These are phyloP conservation scores for Littorina saxatilis DNA, from an alignment of 1,140 invertebrate species.

Conservation along the genomic window DNA sequence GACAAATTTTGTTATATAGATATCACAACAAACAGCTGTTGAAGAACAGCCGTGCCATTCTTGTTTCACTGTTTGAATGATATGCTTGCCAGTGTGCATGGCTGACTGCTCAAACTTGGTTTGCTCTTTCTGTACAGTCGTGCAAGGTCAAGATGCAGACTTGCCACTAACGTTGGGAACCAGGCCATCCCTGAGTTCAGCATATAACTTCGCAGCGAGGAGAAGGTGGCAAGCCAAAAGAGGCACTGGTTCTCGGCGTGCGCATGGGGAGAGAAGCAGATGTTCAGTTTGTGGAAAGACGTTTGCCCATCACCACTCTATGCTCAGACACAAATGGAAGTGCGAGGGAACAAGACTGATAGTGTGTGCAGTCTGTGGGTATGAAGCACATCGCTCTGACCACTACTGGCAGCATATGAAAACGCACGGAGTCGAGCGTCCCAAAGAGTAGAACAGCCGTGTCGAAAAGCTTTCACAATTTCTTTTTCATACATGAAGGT, in stretches of 20 bases:
- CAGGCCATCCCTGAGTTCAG: neutral
- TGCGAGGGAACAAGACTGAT: conserved; percentile 34
- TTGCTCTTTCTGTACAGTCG: conserved; percentile 7
- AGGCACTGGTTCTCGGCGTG: no score
- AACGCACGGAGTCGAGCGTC: conserved; percentile 17
- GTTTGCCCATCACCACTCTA: conserved; percentile 33
- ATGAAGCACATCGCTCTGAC: conserved; percentile 34
- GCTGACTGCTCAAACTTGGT: neutral
- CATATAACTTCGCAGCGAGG: neutral
- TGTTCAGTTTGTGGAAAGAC: conserved; percentile 35
- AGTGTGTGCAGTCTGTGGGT: conserved; percentile 32
- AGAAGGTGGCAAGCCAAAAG: neutral
- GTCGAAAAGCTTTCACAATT: neutral
- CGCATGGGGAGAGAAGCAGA: neutral
- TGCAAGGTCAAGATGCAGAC: neutral
- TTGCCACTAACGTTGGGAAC: neutral
- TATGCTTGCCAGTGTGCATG: neutral
- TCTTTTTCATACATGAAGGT: neutral
- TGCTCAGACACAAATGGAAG: conserved; percentile 45
- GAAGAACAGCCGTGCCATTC: no score
- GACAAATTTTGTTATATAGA: no score
- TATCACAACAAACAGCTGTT: no score
- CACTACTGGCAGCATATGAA: conserved; percentile 39
- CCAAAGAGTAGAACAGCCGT: neutral
- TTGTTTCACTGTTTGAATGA: neutral